These are phyloP conservation scores for Acromyrmex charruanus DNA, from an alignment of 1,140 invertebrate species.

Conservation along the genomic window DNA sequence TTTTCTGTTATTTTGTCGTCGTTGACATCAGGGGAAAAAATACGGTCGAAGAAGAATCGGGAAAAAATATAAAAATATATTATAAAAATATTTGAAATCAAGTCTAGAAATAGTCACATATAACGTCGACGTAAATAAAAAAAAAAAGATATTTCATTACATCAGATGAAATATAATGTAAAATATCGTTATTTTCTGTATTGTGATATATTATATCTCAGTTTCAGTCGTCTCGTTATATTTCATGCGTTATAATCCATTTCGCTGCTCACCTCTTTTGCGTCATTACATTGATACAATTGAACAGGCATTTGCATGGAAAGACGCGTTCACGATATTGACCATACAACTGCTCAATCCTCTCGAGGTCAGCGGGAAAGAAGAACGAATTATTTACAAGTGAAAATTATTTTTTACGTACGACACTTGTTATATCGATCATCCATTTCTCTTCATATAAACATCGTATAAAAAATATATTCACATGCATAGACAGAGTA, in stretches of 20 bases:
- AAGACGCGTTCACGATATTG: not conserved
- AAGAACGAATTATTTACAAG: not conserved
- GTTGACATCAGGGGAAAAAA: not conserved
- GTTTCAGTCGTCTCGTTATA: not conserved
- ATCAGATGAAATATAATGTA: not conserved
- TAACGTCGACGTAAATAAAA: not conserved
- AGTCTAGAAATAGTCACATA: not conserved
- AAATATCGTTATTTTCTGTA: not conserved
- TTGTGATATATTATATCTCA: not conserved
- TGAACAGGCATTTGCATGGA: conserved; percentile 48
- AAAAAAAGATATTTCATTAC: not conserved
- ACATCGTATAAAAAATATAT: not conserved
- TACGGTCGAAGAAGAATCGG: not conserved
- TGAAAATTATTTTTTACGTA: conserved; percentile 24
- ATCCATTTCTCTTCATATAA: not conserved
- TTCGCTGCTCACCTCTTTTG: conserved; percentile 49
- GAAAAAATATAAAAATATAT: not conserved
- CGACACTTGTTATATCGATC: conserved; percentile 38
- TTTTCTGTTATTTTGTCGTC: not conserved
- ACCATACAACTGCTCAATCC: not conserved
- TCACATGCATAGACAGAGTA: not conserved
- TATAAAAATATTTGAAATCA: conserved; percentile 11
- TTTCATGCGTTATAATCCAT: conserved; percentile 31
- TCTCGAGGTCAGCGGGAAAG: not conserved
- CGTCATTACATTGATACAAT: conserved; percentile 71